Base-by-base conservation (phyloP, 2,888 invertebrate species). In the Lumbricus terrestris region DNA sequence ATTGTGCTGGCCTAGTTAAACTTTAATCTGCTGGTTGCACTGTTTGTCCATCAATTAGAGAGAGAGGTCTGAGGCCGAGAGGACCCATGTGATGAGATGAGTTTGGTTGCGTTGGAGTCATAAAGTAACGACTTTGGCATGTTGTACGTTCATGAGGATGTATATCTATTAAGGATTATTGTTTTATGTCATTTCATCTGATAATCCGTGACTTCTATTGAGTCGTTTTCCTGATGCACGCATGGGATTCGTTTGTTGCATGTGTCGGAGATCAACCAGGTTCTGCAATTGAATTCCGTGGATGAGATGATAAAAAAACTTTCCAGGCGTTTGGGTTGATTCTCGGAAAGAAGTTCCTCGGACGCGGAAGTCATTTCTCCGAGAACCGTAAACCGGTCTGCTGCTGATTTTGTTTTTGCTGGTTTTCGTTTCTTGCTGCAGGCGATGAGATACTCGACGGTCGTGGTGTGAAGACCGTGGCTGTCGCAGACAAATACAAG, bases 381-480 rank as follows among this genome's bases (percentile, higher is more conserved):
- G 47, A 47, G 20, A 47, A 47, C 20, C 5, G 47, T 47, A 1
- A 47, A 47, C 23, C 20, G 42, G 20, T 47, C 47, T 1, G 3
- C 47, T 47, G 69, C 47, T 47, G 69, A n/a, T 69, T 69, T 69
- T n/a, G 11, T n/a, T 13, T 13, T n/a, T n/a, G 13, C 69, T 69
- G 69, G 54, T 54, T 69, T 8, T n/a, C 69, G 0, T 69, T n/a
- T 13, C 69, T 69, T 69, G 29, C n/a, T 69, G n/a, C 37, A 85
- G 85, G 85, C 35, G 85, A 85, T 85, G 85, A 85, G 35, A 85
- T 85, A 35, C 85, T 85, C 8, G 85, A 85, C 8, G 85, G 85
- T 35, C 34, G 37, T 1, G 8, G 37, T 1, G 8, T 20, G 8
- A 85, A 16, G 85, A 85, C 85, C 6, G 85, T 85, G 34, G 85